These are phyloP conservation scores for Eurytoma adleriae DNA, from an alignment of 2,888 invertebrate genomes.

Conservation along the genomic window DNA sequence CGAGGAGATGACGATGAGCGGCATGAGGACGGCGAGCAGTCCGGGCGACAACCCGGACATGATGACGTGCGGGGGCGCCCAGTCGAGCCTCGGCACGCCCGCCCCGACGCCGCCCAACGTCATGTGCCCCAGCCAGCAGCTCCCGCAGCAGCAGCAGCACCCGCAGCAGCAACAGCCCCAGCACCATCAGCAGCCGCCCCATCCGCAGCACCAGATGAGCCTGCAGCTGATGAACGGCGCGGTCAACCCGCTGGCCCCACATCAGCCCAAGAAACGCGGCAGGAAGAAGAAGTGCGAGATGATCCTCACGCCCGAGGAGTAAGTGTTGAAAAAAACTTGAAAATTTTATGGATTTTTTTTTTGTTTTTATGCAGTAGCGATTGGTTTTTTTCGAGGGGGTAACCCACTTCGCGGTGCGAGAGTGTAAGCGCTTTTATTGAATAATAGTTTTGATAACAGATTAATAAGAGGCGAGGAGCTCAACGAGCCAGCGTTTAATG, in stretches of 20 bases:
- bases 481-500: too few species aligned
- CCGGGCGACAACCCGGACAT: constrained; percentile 72
- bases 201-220: constrained; percentile 65
- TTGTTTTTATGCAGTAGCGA: neutral
- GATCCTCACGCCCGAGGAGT: constrained; percentile 77
- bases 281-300: constrained; percentile 87
- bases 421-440: too few species aligned
- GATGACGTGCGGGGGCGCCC: constrained; percentile 69
- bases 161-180: constrained; percentile 66
- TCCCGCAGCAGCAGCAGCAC: constrained; percentile 47
- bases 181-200: constrained; percentile 59
- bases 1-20: constrained; percentile 83
- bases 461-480: too few species aligned
- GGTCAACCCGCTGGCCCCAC: constrained; percentile 68
- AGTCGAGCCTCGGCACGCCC: constrained; percentile 68
- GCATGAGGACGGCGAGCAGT: constrained; percentile 78
- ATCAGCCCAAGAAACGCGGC: constrained; percentile 87
- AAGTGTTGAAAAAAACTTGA: constrained; percentile 59
- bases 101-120: constrained; percentile 71
- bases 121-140: constrained; percentile 58
- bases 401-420: too few species aligned
- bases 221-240: constrained; percentile 69
- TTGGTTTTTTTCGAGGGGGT: neutral
- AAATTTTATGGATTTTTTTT: neutral
- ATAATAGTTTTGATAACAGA: neutral